phyloP scores from a whole-genome alignment of 1,140 invertebrate species.

The Druon quercuslanigerum region DNA sequence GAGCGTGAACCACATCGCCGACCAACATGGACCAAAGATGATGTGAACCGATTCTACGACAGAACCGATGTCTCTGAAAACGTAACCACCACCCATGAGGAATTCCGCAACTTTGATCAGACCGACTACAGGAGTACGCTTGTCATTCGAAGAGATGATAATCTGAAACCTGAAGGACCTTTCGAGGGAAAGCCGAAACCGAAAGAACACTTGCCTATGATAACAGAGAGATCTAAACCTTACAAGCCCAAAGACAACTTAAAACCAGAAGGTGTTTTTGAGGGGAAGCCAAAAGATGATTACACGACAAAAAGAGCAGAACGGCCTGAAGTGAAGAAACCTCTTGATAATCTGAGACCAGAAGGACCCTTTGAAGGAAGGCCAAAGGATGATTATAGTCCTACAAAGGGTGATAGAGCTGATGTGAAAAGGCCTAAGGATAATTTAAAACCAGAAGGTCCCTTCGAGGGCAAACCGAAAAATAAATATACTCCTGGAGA shows the following conservation, averaged over 20 bases:
- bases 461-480: slow-evolving; percentile 74
- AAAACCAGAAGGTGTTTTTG: slow-evolving; percentile 77
- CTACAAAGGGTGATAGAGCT: slow-evolving; percentile 71
- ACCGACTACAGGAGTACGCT: slow-evolving; percentile 66
- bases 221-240: slow-evolving; percentile 69
- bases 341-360: slow-evolving; percentile 77
- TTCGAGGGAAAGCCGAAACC: slow-evolving; percentile 68
- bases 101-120: slow-evolving; percentile 65
- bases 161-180: slow-evolving; percentile 77
- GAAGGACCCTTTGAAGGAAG: slow-evolving; percentile 78
- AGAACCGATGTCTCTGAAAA: slow-evolving; percentile 65
- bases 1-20: slow-evolving; percentile 63
- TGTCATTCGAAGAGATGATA: slow-evolving; percentile 72
- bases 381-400: slow-evolving; percentile 73
- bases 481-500: slow-evolving; percentile 61
- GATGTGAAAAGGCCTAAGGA: slow-evolving; percentile 73
- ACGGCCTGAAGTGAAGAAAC: slow-evolving; percentile 72
- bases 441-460: slow-evolving; percentile 76
- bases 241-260: slow-evolving; percentile 74
- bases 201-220: slow-evolving; percentile 68
- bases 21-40: slow-evolving; percentile 43
- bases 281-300: slow-evolving; percentile 63
- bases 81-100: slow-evolving; percentile 69
- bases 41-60: slow-evolving; percentile 59
- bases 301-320: slow-evolving; percentile 59